A percentile compares a stretch with the other conserved stretches of the same genome.
phyloP scores from a whole-genome alignment of 2,888 invertebrate genomes.

The Cosmorhoe ocellata region DNA sequence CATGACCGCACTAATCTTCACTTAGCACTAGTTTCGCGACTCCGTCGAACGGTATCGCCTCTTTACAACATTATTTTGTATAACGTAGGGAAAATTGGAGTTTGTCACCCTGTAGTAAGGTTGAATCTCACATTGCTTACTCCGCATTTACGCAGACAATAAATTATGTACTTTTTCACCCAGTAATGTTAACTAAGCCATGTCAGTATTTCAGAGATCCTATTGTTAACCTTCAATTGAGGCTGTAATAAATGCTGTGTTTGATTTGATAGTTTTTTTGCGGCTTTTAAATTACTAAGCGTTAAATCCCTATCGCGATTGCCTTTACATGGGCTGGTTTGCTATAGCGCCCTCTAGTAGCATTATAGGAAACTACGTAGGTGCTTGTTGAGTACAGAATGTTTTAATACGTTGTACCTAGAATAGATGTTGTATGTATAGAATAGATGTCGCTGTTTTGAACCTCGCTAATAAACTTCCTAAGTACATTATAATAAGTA shows the following conservation, averaged over 20 bases:
- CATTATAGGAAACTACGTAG: neutral
- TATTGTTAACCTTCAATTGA: slow-evolving; percentile 51
- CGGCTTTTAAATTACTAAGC: neutral
- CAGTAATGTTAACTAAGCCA: slow-evolving; percentile 19
- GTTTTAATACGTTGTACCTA: too few species aligned
- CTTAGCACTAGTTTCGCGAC: slow-evolving; percentile 12
- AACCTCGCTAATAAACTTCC: neutral
- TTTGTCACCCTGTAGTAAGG: slow-evolving; percentile 15
- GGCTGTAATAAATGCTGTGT: slow-evolving; percentile 69
- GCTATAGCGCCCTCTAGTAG: neutral
- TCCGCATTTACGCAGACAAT: slow-evolving; percentile 19
- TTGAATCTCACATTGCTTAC: slow-evolving; percentile 20
- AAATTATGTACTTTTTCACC: slow-evolving; percentile 14
- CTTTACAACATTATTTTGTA: slow-evolving; percentile 1
- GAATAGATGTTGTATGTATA: neutral
- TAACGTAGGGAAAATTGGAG: slow-evolving; percentile 13
- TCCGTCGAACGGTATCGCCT: slow-evolving; percentile 9
- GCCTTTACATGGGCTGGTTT: too few species aligned
- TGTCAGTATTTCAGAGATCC: slow-evolving; percentile 68
- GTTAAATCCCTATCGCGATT: too few species aligned
- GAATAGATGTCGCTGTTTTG: slow-evolving; percentile 1
- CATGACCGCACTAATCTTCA: neutral
- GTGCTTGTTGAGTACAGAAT: too few species aligned
- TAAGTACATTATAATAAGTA: too few species aligned
- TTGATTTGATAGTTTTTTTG: slow-evolving; percentile 42